Evolutionary conservation across 2,113 vertebrate genomes (phyloP).

Genomic region (Phylloscopus trochiloides): DNA sequence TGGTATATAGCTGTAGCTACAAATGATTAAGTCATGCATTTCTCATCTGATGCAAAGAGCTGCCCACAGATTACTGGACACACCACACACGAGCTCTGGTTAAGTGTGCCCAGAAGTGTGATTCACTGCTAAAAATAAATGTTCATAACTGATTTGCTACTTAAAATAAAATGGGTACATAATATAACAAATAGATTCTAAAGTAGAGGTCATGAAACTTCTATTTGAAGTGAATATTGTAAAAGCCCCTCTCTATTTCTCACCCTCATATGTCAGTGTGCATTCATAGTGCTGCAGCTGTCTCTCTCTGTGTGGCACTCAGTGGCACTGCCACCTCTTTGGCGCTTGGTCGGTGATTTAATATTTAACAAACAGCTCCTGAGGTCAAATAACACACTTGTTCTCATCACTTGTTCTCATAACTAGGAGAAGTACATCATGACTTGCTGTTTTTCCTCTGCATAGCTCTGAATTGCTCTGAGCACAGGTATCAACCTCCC

Average conservation of each 20-base stretch:
- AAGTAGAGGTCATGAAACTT: neutral
- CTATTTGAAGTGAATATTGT: neutral
- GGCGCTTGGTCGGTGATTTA: neutral
- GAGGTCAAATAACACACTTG: neutral
- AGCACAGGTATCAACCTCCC: neutral
- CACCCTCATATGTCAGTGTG: fast-evolving
- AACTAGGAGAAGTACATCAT: neutral
- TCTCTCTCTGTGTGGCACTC: neutral
- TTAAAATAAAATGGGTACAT: neutral
- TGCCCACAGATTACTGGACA: neutral
- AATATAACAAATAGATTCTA: neutral
- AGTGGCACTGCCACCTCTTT: neutral
- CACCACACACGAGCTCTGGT: fast-evolving
- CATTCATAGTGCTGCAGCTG: neutral
- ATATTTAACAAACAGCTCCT: neutral
- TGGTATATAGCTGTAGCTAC: neutral
- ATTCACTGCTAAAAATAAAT: neutral
- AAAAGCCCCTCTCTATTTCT: neutral
- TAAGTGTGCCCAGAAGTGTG: neutral
- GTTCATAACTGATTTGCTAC: neutral
- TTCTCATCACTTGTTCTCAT: neutral
- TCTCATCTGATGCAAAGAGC: neutral
- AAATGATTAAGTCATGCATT: neutral
- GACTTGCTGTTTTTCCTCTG: neutral
- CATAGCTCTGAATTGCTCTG: neutral